A percentile compares a stretch with the other conserved stretches of the same genome.
Evolutionary conservation across 2,888 invertebrate species (phyloP).

Genomic region (Pteria penguin): DNA sequence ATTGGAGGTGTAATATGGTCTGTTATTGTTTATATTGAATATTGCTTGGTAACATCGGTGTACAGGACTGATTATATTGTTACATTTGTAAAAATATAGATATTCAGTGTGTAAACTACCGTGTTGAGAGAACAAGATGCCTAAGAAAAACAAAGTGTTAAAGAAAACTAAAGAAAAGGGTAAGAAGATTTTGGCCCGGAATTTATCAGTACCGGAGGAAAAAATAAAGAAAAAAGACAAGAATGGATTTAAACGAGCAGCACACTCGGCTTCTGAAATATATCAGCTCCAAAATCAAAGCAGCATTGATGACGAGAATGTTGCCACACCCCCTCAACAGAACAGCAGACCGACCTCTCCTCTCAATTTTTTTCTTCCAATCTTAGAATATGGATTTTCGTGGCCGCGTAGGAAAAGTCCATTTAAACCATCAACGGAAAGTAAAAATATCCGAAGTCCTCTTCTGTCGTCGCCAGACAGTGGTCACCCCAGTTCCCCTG

Average conservation of each 20-base stretch:
- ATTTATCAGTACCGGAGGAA: constrained; percentile 28
- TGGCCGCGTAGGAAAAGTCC: constrained; percentile 46
- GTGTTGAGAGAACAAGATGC: constrained; percentile 35
- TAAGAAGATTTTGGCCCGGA: constrained; percentile 24
- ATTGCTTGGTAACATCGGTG: no score
- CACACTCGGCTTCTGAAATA: constrained; percentile 32
- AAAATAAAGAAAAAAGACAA: constrained; percentile 22
- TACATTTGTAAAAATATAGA: no score
- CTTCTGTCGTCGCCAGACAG: constrained; percentile 35
- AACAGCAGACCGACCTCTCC: constrained; percentile 42
- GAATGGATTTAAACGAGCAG: constrained; percentile 9
- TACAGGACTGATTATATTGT: no score
- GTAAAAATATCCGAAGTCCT: constrained; percentile 32
- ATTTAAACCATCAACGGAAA: constrained; percentile 24
- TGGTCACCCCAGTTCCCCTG: constrained; percentile 35
- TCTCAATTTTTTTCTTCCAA: constrained; percentile 34
- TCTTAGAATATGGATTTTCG: constrained; percentile 44
- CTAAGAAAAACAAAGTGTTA: constrained; percentile 33
- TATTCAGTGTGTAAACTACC: no score
- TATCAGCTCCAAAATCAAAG: constrained; percentile 12
- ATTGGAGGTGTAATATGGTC: no score
- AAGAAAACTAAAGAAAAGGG: constrained; percentile 9
- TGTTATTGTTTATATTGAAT: no score
- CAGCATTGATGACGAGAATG: constrained; percentile 23
- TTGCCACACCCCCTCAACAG: constrained; percentile 15